Evolutionary conservation across 1,140 invertebrate species (phyloP).

Genomic region (Drosophila elegans): DNA sequence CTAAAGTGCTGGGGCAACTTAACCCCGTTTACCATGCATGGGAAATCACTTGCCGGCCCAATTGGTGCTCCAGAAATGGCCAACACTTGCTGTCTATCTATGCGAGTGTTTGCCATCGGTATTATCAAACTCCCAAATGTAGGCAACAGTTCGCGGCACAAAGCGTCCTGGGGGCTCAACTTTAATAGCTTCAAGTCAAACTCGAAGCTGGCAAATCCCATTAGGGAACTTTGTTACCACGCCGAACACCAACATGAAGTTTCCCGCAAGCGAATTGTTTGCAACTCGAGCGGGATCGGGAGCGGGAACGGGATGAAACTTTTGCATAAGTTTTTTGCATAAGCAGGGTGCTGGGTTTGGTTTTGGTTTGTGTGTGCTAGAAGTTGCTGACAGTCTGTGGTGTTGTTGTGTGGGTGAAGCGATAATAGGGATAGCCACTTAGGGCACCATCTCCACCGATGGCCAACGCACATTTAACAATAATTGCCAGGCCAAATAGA

Average conservation of each 20-base stretch:
- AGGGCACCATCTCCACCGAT: slow-evolving; percentile 33
- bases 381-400: slow-evolving; percentile 30
- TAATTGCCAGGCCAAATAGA: slow-evolving; percentile 67
- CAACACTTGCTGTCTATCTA: slow-evolving; percentile 15
- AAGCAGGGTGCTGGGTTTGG: slow-evolving; percentile 7
- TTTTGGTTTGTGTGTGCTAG: slow-evolving; percentile 5
- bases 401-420: neutral
- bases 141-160: slow-evolving; percentile 19
- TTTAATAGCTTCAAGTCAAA: slow-evolving; percentile 31
- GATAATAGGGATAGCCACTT: slow-evolving; percentile 52
- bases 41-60: slow-evolving; percentile 13
- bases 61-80: slow-evolving; percentile 11
- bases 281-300: neutral
- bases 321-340: slow-evolving; percentile 59
- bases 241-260: slow-evolving; percentile 32
- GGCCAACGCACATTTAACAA: slow-evolving; percentile 60
- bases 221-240: slow-evolving; percentile 45
- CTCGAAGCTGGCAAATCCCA: slow-evolving; percentile 46
- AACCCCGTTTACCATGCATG: neutral
- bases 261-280: slow-evolving; percentile 46
- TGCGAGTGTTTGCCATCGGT: neutral
- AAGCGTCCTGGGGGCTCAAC: neutral
- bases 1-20: slow-evolving; percentile 13
- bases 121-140: slow-evolving; percentile 24
- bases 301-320: slow-evolving; percentile 18